phyloP scores from a whole-genome alignment of 2,113 vertebrate genomes.

The Zeus faber region DNA sequence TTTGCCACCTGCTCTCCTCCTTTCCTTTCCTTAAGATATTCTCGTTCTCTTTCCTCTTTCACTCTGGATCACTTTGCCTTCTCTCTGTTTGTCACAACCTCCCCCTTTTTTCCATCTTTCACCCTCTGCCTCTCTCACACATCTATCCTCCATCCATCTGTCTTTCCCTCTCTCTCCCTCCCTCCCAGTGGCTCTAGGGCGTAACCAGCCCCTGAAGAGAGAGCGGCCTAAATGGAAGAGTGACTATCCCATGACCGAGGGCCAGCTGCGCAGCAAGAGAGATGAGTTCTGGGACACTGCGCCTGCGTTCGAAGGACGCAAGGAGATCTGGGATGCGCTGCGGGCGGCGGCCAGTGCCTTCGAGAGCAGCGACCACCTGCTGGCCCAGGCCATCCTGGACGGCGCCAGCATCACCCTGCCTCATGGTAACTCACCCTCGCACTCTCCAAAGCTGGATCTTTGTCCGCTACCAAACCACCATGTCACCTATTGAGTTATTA shows the following conservation, averaged over 20 bases:
- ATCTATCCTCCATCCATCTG: neutral
- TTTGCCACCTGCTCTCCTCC: no score
- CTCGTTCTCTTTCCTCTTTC: neutral
- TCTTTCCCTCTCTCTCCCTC: constrained; percentile 13
- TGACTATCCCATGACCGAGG: constrained; percentile 98
- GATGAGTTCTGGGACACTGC: constrained; percentile 98
- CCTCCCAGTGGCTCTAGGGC: constrained; percentile 88
- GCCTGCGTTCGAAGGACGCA: constrained; percentile 94
- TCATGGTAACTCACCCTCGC: constrained; percentile 84
- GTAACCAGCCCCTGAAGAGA: constrained; percentile 95
- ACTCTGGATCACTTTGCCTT: neutral
- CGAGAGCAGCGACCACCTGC: constrained; percentile 93
- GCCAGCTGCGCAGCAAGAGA: constrained; percentile 95
- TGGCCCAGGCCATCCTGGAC: constrained; percentile 97
- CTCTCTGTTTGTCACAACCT: no score
- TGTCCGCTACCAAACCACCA: no score
- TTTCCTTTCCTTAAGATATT: no score
- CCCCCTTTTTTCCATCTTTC: neutral
- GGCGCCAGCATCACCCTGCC: constrained; percentile 96
- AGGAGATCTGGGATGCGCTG: constrained; percentile 98
- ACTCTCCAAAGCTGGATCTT: no score
- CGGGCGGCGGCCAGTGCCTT: constrained; percentile 94
- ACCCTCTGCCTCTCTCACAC: neutral
- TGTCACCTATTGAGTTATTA: no score
- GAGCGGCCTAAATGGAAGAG: constrained; percentile 99